Evolutionary conservation across 2,888 invertebrate genomes (phyloP), one percentile per base, ranked within the genome.

Genomic region (Drosophila nigricruria): DNA sequence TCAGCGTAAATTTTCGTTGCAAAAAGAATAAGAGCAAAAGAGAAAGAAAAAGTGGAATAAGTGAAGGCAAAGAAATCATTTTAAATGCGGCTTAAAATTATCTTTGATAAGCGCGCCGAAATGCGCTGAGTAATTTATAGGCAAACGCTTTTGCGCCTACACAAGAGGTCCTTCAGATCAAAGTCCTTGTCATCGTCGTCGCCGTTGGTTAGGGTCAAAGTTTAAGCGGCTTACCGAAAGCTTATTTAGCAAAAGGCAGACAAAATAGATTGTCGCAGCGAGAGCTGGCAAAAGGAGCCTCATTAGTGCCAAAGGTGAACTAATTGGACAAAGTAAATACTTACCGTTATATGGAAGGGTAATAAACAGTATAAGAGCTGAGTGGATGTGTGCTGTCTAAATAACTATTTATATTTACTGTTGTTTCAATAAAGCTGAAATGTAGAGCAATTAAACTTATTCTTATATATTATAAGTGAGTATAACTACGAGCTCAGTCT

Each of bases 1-100:
- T 86, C 88, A 86, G 88, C 87, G 72, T 43, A 61, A 62, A 58
- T 66, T 69, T 57, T 36, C 47, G 50, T 18, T 52, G 40, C 18
- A 65, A 52, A 18, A 47, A n/a, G 38, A 43, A 23, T n/a, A n/a
- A n/a, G n/a, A n/a, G n/a, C n/a, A 57, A 62, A 61, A 68, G n/a
- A 4, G 34, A 57, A 14, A 16, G 9, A 2, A 34, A 52, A 23
- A 5, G 52, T 23, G 14, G 0, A 34, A 52, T 36, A 52, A 23
- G 34, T 50, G 49, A 65, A 58, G 53, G 73, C 60, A 70, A 79
- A 70, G 79, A 88, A 84, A 84, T 88, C 74, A 85, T 88, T 88
- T 84, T 85, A 84, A 88, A 84, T 88, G 84, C 84, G 84, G 88
- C 84, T 88, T 84, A 84, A 84, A 84, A 84, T 88, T 85, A 84